Evolutionary conservation across 2,888 invertebrate genomes (phyloP), one percentile per base, ranked within the genome.

Genomic region (Bhutanitis thaidina): DNA sequence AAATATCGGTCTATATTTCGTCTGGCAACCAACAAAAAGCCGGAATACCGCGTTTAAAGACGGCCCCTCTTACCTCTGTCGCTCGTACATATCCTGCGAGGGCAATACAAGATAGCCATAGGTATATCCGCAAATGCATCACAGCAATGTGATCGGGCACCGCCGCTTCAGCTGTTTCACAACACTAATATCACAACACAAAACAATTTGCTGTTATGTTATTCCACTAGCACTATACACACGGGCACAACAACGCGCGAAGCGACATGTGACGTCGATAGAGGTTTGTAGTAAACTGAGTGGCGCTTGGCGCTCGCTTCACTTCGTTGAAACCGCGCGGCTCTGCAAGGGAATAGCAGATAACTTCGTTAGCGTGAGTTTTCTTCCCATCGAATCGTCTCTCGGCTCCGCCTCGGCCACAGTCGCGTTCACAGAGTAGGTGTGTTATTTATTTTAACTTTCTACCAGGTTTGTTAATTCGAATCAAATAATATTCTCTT

Each of bases 111-210:
- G 92, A 92, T 90, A 93, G 89, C 91, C 93, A 90, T 90, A 92
- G 89, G 81, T 91, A 92, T 93, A 93, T 93, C 93, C 93, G 93
- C 83, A 92, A 93, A 92, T 93, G 91, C 94, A 94, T 94, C 91
- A 92, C 92, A 90, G 91, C 85, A 87, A 82, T 55, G 71, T 75
- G 72, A 78, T 72, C 73, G 63, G 77, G 74, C 74, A 69, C 74
- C 71, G 78, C 76, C 73, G 80, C 82, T 78, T 79, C 71, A 72
- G 74, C 72, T 74, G 65, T 71, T 59, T 71, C 86, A 86, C 85
- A 74, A 80, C 76, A 79, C 78, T 78, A 51, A 53, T 72, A 81
- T 73, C 88, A 89, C 87, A 74, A 72, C 81, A 87, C 86, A 72
- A 72, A 85, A 87, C 80, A 74, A 78, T 79, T 77, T 71, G 74